Percentiles rank a stretch among this genome's conserved stretches.
Conservation (phyloP, 64 coral and sea anemone species). For the Catalaphyllia jardinei region DNA sequence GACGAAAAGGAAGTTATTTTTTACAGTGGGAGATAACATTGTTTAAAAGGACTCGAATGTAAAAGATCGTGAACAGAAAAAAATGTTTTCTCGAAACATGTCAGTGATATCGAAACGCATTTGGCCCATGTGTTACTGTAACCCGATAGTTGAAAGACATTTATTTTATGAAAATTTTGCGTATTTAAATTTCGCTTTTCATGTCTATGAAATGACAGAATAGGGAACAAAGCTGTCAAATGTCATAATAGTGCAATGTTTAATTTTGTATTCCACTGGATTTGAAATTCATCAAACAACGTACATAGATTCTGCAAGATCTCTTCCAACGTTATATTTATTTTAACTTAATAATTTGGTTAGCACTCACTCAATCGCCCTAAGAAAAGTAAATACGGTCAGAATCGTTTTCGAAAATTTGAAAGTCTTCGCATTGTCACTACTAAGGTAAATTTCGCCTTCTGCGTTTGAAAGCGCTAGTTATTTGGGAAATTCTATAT, state of each 20-base stretch:
- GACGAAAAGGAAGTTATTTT: not conserved
- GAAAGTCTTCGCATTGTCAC: not conserved
- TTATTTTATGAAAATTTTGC: not conserved
- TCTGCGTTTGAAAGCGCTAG: not conserved
- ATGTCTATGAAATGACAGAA: constrained; percentile 22
- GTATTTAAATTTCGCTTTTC: constrained; percentile 53
- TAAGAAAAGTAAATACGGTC: not conserved
- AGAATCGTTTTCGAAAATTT: not conserved
- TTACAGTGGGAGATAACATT: not conserved
- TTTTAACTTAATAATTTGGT: not conserved
- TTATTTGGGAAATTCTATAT: constrained; percentile 11
- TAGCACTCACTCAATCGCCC: not conserved
- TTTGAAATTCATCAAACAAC: not conserved
- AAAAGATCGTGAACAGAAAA: not conserved
- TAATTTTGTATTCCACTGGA: not conserved
- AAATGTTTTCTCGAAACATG: not conserved
- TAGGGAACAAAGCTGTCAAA: not conserved
- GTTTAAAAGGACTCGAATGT: not conserved
- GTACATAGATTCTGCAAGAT: not conserved
- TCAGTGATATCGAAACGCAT: constrained; percentile 6
- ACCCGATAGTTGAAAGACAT: constrained; percentile 10
- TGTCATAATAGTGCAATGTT: not conserved
- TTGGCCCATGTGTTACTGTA: constrained; percentile 12
- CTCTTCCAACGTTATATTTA: not conserved
- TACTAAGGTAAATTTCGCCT: not conserved